phyloP scores from a whole-genome alignment of 1,140 invertebrate species.

The Atta cephalotes region DNA sequence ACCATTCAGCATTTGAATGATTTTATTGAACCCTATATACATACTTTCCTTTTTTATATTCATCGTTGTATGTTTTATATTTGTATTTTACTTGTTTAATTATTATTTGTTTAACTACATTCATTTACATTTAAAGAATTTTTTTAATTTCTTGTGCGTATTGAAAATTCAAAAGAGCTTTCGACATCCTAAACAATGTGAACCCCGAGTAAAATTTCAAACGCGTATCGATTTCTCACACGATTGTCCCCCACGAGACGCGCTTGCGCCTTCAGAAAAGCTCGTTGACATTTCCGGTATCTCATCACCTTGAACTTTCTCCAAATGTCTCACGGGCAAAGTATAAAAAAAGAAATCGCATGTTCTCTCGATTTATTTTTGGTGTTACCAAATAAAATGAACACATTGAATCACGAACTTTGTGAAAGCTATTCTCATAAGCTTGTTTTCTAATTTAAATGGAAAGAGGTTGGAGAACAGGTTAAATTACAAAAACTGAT shows the following conservation, averaged over 20 bases:
- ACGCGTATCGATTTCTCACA: constrained; percentile 72
- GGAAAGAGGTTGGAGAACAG: background rate
- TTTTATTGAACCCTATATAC: no score
- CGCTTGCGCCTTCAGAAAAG: constrained; percentile 41
- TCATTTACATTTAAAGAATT: background rate
- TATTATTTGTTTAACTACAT: background rate
- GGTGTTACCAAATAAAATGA: background rate
- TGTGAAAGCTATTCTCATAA: background rate
- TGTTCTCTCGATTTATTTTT: background rate
- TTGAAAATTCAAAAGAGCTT: background rate
- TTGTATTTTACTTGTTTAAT: no score
- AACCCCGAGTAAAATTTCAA: constrained; percentile 59
- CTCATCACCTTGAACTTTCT: constrained; percentile 46
- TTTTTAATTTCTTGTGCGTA: background rate
- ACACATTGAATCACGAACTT: background rate
- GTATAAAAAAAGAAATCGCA: background rate
- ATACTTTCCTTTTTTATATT: no score
- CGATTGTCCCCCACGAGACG: background rate
- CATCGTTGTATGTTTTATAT: no score
- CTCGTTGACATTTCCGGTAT: background rate
- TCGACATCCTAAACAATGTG: background rate
- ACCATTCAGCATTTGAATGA: no score
- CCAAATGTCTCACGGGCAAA: background rate
- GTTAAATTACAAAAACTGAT: background rate
- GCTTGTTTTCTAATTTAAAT: background rate